Evolutionary conservation across 2,888 invertebrate genomes (phyloP).

Genomic region (Hedychridium roseum): DNA sequence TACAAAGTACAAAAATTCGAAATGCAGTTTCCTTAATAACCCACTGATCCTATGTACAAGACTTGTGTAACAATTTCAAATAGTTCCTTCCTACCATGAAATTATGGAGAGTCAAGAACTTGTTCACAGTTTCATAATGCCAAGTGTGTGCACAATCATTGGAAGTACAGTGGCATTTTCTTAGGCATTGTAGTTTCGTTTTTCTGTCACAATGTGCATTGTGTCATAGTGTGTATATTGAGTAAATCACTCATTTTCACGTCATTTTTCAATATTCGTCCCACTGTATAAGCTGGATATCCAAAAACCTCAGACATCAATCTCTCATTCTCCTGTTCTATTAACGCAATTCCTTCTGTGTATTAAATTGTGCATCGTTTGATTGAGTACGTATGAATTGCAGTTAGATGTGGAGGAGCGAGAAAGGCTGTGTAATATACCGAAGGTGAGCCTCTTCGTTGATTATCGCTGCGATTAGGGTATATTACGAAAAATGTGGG

Average conservation of each 20-base stretch:
- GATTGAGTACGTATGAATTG: conserved; percentile 61
- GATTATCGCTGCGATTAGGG: conserved; percentile 38
- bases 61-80: conserved; percentile 22
- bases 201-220: too few relatives aligned
- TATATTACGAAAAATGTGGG: conserved; percentile 32
- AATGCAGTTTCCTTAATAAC: conserved; percentile 37
- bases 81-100: too few relatives aligned
- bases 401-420: conserved; percentile 64
- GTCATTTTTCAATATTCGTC: background rate
- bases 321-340: conserved; percentile 18
- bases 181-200: too few relatives aligned
- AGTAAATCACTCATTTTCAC: background rate
- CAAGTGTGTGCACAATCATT: too few relatives aligned
- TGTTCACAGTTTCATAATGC: too few relatives aligned
- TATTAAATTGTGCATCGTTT: conserved; percentile 42
- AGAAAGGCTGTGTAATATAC: conserved; percentile 64
- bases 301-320: too few relatives aligned
- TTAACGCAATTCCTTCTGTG: conserved; percentile 24
- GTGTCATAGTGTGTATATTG: conserved; percentile 10
- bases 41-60: conserved; percentile 30
- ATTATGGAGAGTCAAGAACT: too few relatives aligned
- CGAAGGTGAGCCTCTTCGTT: conserved; percentile 58
- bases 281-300: background rate
- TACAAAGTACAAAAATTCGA: conserved; percentile 11
- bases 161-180: too few relatives aligned